phyloP scores from a whole-genome alignment of 2,797 vertebrate species.

The Sebastolobus alascanus region DNA sequence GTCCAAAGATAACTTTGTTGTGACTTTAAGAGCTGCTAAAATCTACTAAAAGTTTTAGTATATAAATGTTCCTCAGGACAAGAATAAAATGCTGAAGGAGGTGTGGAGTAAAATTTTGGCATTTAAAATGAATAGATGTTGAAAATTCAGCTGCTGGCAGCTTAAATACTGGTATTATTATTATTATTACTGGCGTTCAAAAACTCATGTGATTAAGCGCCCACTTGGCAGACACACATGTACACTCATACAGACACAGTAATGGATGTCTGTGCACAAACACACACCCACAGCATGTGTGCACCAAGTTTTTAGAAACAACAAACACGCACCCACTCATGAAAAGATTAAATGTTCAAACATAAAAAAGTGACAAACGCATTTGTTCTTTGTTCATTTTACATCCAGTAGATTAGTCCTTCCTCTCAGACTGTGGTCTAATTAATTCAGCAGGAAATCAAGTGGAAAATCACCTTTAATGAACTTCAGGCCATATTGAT shows the following conservation, averaged over 20 bases:
- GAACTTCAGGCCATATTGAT: constrained; percentile 47
- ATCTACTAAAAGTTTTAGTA: background rate
- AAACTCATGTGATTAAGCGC: constrained; percentile 28
- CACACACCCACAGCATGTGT: constrained; percentile 5
- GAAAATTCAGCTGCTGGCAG: constrained; percentile 37
- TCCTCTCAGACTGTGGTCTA: constrained; percentile 21
- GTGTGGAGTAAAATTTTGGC: constrained; percentile 17
- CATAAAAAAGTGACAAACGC: background rate
- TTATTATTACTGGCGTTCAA: constrained; percentile 19
- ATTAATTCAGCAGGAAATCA: constrained; percentile 56
- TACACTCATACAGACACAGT: background rate
- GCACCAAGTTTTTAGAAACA: background rate
- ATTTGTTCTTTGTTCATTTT: background rate
- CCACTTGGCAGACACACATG: constrained; percentile 26
- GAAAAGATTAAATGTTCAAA: constrained; percentile 21
- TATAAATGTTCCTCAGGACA: constrained; percentile 1
- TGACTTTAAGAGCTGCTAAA: background rate
- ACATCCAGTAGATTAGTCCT: background rate
- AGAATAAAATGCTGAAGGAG: constrained; percentile 34
- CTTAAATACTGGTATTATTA: constrained; percentile 28
- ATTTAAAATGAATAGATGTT: constrained; percentile 16
- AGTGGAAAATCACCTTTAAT: constrained; percentile 68
- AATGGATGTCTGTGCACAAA: background rate
- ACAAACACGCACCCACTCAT: constrained; percentile 1
- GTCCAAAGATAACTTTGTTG: background rate